Base-by-base conservation (phyloP, 2,797 vertebrate genomes). In the Varecia variegata region DNA sequence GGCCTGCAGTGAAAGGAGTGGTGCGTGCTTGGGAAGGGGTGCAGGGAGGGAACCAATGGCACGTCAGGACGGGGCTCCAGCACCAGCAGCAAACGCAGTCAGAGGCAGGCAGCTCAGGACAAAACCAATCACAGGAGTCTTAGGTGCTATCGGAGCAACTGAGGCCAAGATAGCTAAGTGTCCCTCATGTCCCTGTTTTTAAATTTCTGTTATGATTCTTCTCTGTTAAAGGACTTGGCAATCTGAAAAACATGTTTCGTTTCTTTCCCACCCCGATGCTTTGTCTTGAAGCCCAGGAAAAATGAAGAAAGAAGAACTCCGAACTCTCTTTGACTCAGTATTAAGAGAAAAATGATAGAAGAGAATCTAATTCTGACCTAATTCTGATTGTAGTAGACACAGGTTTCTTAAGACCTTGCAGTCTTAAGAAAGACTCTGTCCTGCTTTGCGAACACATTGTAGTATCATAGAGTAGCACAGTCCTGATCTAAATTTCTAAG, bases 401-500 rank as follows among this genome's bases (percentile, higher is more conserved):
- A n/a, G 11, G 23, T 45, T 65, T 12, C 43, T 70, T 93, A 43
- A 88, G 74, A 56, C 54, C 1, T 20, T 60, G 25, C 5, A 13
- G 12, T 21, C 50, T n/a, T n/a, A n/a, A n/a, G n/a, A n/a, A n/a
- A n/a, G n/a, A n/a, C 38, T 40, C 35, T 23, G 0, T 38, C 9
- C 67, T 83, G 4, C 32, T 43, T 65, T 67, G 32, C 2, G 17
- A 50, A 38, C 67, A 13, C 21, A n/a, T 20, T 60, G 23, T 65
- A 54, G 38, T 10, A 32, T 47, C 12, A 0, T 30, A 60, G 50
- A 67, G 18, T 23, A 50, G 67, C 47, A 27, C 1, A 50, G 8
- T 79, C 18, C 15, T 85, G 73, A 94, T n/a, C 50, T 65, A 25
- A 43, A 43, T 83, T 90, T 89, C 74, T 58, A 5, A 56, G 73